Base-by-base conservation (phyloP, 2,888 invertebrate genomes). In the Biston stratarius region DNA sequence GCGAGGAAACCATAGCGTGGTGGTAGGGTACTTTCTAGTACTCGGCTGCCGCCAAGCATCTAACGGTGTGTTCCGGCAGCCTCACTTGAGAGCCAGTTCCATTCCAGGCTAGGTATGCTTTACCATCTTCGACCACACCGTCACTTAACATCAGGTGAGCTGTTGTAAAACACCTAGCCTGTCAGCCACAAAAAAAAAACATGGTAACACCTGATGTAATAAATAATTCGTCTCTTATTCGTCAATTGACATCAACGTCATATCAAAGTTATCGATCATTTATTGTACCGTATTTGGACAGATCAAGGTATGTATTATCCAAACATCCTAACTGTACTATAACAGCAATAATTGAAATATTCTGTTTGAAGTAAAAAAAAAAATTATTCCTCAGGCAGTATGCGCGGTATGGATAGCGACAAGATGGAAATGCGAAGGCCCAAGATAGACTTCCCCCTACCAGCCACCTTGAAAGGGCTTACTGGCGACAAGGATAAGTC, bases 381-480 rank as follows among this genome's bases (percentile, higher is more conserved):
- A n/a, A n/a, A n/a, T n/a, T n/a, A n/a, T n/a, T n/a, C n/a, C 67
- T 70, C 77, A 91, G 92, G 91, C 70, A 83, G 77, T 69, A 77
- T 90, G 77, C 87, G 92, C 15, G 84, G 87, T 12, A 77, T 87
- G 74, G 90, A 92, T 45, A 77, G 48, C 15, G 90, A 91, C 0
- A 90, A 88, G 74, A 83, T 87, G 77, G 91, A 91, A 36, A 87
- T 87, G 81, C 82, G 88, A n/a, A 82, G 89, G 38, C 89, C 87
- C 5, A 91, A 89, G 72, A 82, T 92, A 74, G 92, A 94, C 52
- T 91, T 93, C 61, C 92, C 92, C 0, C 71, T 92, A 1, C 92
- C 92, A 1, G 85, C 85, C 0, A 86, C 90, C 0, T 72, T 93
- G 24, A 88, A 84, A 69, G 87, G 88, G 0, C 75, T 92, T 0